These are phyloP conservation scores for Carassius carassius DNA, from an alignment of 2,113 vertebrate genomes.

Conservation along the genomic window DNA sequence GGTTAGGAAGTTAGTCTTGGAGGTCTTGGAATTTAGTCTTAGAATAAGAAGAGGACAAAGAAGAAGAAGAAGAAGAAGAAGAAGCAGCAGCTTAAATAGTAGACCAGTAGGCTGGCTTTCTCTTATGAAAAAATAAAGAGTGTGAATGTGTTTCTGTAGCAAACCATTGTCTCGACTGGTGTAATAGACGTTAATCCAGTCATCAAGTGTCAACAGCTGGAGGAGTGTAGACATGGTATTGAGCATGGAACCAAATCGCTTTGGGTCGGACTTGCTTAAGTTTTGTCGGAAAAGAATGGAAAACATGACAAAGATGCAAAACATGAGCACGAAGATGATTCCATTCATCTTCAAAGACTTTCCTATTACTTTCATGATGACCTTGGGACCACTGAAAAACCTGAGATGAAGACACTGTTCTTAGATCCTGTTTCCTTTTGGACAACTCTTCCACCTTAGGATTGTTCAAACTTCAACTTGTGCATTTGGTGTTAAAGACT, in stretches of 20 bases:
- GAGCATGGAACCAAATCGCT: not conserved
- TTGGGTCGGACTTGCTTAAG: not conserved
- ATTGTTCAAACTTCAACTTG: not conserved
- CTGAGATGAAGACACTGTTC: not conserved
- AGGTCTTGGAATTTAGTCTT: not conserved
- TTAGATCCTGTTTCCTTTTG: not conserved
- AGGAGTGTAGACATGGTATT: not conserved
- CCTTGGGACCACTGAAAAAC: not conserved
- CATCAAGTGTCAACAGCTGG: not conserved
- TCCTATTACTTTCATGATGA: not conserved
- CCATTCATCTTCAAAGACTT: constrained; percentile 3
- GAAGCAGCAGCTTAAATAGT: not conserved
- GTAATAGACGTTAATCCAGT: not conserved
- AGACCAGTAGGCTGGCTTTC: too few species aligned
- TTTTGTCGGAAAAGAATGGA: not conserved
- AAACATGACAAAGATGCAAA: not conserved
- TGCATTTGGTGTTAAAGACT: not conserved
- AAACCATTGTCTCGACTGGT: not conserved
- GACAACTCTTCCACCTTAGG: not conserved
- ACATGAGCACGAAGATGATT: not conserved
- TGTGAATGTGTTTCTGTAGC: not conserved
- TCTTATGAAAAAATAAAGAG: not conserved
- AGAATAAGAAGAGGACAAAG: not conserved
- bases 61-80: not conserved
- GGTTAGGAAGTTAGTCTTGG: too few species aligned